phyloP scores from a whole-genome alignment of 2,888 invertebrate species.

The Chymomyza amoena region DNA sequence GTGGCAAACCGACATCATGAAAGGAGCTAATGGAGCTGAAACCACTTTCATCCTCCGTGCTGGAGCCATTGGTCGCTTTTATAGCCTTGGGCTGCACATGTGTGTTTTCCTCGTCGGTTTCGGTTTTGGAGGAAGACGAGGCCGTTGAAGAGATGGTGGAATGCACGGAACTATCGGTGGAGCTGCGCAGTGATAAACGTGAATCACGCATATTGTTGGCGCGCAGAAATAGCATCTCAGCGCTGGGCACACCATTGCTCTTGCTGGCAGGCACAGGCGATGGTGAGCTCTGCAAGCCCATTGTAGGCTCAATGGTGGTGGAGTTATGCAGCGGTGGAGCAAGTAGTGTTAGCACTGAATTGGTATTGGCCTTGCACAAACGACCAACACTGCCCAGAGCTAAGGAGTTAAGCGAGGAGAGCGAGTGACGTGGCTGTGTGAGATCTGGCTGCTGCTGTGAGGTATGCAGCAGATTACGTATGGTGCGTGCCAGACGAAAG shows the following conservation, averaged over 20 bases:
- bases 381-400: constrained; percentile 46
- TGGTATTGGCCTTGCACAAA: constrained; percentile 49
- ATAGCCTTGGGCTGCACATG: constrained; percentile 24
- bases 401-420: constrained; percentile 32
- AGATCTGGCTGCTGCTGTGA: constrained; percentile 82
- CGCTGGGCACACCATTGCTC: constrained; percentile 20
- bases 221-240: constrained; percentile 76
- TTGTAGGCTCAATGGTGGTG: constrained; percentile 40
- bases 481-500: constrained; percentile 83
- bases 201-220: constrained; percentile 77
- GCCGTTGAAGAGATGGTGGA: constrained; percentile 77
- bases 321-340: constrained; percentile 57
- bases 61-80: constrained; percentile 60
- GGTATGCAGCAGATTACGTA: constrained; percentile 83
- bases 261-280: constrained; percentile 17
- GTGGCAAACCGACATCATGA: constrained; percentile 88
- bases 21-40: constrained; percentile 92
- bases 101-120: constrained; percentile 76
- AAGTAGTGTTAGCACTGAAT: constrained; percentile 48
- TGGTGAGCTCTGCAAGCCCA: constrained; percentile 25
- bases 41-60: constrained; percentile 88
- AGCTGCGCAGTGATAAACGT: constrained; percentile 77
- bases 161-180: constrained; percentile 78
- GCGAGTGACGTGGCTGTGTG: constrained; percentile 53
- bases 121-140: constrained; percentile 73